Conservation (phyloP, 2,888 invertebrate genomes). For the Agriopis aurantiaria region DNA sequence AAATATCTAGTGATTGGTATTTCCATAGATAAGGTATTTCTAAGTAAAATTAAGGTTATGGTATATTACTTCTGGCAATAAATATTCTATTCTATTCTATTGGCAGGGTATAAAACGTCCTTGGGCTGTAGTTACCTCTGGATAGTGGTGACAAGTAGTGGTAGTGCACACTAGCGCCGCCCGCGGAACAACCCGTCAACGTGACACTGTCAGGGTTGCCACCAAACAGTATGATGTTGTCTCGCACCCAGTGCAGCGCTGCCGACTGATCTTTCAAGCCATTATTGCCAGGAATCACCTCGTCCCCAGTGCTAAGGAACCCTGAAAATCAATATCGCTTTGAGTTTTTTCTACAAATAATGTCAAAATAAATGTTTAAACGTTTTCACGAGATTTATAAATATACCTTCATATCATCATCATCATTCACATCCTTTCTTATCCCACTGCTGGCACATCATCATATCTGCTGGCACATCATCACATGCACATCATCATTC, state of each 20-base stretch:
- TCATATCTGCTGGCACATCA: too few species aligned
- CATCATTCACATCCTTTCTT: too few species aligned
- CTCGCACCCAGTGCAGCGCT: constrained; percentile 89
- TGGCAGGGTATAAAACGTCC: too few species aligned
- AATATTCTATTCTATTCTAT: too few species aligned
- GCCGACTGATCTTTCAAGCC: constrained; percentile 91
- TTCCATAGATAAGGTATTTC: too few species aligned
- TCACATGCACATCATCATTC: too few species aligned
- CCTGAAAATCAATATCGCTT: constrained; percentile 72
- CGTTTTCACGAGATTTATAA: neutral
- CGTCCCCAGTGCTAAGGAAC: constrained; percentile 91
- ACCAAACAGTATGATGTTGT: constrained; percentile 90
- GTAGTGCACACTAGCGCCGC: constrained; percentile 91
- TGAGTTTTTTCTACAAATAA: neutral
- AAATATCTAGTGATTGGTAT: too few species aligned
- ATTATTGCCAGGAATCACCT: constrained; percentile 89
- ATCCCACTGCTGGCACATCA: too few species aligned
- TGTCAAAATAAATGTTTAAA: neutral
- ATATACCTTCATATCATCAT: too few species aligned
- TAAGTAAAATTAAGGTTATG: too few species aligned
- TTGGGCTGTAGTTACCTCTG: constrained; percentile 73
- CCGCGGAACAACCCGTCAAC: constrained; percentile 90
- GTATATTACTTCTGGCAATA: too few species aligned
- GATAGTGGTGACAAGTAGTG: constrained; percentile 89
- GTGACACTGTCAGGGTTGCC: constrained; percentile 90